Conservation (phyloP, 2,797 vertebrate genomes). For the Sebastes elongatus region DNA sequence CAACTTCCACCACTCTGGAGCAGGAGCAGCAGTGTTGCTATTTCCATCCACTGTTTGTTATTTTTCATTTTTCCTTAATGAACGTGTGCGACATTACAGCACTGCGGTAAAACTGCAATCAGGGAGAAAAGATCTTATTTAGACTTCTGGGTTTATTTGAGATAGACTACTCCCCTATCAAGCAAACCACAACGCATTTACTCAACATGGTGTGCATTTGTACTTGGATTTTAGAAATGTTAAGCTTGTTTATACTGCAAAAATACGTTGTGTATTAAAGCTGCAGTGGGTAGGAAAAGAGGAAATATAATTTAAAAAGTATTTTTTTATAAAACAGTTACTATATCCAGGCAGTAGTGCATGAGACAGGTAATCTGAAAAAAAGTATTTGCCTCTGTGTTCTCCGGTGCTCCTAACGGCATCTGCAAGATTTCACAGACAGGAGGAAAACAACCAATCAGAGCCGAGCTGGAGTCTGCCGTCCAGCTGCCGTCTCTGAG, state of each 20-base stretch:
- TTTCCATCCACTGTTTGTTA: conserved; percentile 58
- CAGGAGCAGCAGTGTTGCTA: not conserved
- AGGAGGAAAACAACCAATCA: no score
- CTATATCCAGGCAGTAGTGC: no score
- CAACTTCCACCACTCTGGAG: not conserved
- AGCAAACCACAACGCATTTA: conserved; percentile 45
- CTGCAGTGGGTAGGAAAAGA: not conserved
- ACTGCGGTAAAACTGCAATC: conserved; percentile 62
- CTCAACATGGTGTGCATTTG: conserved; percentile 19
- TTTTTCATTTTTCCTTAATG: conserved; percentile 50
- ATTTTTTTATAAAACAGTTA: no score
- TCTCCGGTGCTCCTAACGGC: no score
- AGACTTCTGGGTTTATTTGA: conserved; percentile 52
- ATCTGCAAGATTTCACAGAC: no score
- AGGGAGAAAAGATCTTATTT: conserved; percentile 46
- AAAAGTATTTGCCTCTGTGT: no score
- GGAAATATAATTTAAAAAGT: no score
- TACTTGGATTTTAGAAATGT: conserved; percentile 9
- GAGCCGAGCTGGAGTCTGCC: no score
- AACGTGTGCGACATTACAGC: conserved; percentile 46
- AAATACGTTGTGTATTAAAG: not conserved
- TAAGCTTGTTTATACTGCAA: conserved; percentile 16
- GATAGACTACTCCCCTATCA: conserved; percentile 42
- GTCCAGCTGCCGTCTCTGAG: no score
- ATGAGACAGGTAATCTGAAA: no score